Percentiles rank a stretch among this genome's conserved stretches.
Evolutionary conservation across 2,113 vertebrate species (phyloP).

Genomic region (Upupa epops): DNA sequence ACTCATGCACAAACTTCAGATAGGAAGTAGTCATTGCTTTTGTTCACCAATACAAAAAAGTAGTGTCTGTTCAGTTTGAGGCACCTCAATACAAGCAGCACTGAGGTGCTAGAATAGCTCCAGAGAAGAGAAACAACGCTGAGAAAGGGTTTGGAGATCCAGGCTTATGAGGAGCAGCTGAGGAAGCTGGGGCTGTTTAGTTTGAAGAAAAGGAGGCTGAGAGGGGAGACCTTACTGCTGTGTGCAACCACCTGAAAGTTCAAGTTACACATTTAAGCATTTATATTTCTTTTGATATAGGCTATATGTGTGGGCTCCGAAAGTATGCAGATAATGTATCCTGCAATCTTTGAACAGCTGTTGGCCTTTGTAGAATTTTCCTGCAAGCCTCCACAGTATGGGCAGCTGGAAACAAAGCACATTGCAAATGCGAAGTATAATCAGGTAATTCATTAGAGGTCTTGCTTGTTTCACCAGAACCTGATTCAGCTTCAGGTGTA

Average conservation of each 20-base stretch:
- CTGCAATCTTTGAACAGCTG: conserved; percentile 96
- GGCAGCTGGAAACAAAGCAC: conserved; percentile 96
- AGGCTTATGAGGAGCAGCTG: no score
- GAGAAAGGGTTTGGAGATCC: no score
- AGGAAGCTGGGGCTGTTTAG: no score
- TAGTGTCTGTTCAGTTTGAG: not conserved
- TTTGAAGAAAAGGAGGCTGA: no score
- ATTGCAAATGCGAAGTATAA: conserved; percentile 99
- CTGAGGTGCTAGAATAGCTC: no score
- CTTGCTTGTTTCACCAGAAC: conserved; percentile 26
- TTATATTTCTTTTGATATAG: conserved; percentile 66
- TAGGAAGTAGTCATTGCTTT: not conserved
- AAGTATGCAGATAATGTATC: conserved; percentile 99
- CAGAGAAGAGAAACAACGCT: no score
- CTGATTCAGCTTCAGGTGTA: not conserved
- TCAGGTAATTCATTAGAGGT: conserved; percentile 82
- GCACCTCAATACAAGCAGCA: no score
- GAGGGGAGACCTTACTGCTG: no score
- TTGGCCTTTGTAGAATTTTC: conserved; percentile 97
- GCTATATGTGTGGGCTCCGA: conserved; percentile 96
- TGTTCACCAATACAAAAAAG: not conserved
- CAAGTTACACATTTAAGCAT: not conserved
- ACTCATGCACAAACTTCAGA: not conserved
- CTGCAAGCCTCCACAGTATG: conserved; percentile 97
- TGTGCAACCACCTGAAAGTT: not conserved